phyloP scores from a whole-genome alignment of 2,113 vertebrate genomes.

The Nannobrachium achirus region DNA sequence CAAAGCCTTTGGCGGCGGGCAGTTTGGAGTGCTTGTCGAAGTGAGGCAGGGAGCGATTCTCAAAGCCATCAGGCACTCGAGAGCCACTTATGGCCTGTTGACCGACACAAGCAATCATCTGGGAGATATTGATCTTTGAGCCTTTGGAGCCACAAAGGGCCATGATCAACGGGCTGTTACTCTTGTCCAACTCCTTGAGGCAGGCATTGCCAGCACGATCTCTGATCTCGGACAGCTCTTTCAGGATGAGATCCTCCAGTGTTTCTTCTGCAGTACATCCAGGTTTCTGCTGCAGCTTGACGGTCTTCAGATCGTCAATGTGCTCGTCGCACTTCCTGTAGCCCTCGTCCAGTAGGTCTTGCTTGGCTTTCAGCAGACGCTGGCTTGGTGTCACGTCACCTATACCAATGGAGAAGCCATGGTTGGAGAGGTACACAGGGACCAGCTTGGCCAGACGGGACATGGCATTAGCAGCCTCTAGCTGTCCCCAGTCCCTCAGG shows the following conservation, averaged over 20 bases:
- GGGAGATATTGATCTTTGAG: slow-evolving; percentile 99
- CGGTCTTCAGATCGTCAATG: slow-evolving; percentile 92
- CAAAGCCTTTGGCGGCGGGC: slow-evolving; percentile 90
- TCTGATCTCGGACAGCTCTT: slow-evolving; percentile 95
- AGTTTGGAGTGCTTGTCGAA: slow-evolving; percentile 98
- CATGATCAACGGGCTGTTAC: slow-evolving; percentile 97
- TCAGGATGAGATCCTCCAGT: slow-evolving; percentile 94
- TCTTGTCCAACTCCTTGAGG: slow-evolving; percentile 95
- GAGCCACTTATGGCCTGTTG: slow-evolving; percentile 99
- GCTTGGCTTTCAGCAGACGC: slow-evolving; percentile 92
- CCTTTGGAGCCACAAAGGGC: slow-evolving; percentile 98
- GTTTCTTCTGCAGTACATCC: slow-evolving; percentile 97
- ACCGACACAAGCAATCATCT: slow-evolving; percentile 99
- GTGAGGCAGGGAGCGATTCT: slow-evolving; percentile 96
- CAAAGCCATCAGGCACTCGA: slow-evolving; percentile 95
- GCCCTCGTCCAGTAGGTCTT: slow-evolving; percentile 92
- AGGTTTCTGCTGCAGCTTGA: slow-evolving; percentile 95
- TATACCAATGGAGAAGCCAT: slow-evolving; percentile 97
- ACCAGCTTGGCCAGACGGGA: slow-evolving; percentile 93
- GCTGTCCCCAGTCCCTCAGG: slow-evolving; percentile 96
- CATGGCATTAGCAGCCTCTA: slow-evolving; percentile 96
- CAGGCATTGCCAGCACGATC: slow-evolving; percentile 96
- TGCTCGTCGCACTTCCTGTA: slow-evolving; percentile 97
- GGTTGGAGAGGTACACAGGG: slow-evolving; percentile 93
- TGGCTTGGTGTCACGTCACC: slow-evolving; percentile 97